These are phyloP conservation scores for Chloroceryle aenea DNA, from an alignment of 2,113 vertebrate species.

Conservation along the genomic window DNA sequence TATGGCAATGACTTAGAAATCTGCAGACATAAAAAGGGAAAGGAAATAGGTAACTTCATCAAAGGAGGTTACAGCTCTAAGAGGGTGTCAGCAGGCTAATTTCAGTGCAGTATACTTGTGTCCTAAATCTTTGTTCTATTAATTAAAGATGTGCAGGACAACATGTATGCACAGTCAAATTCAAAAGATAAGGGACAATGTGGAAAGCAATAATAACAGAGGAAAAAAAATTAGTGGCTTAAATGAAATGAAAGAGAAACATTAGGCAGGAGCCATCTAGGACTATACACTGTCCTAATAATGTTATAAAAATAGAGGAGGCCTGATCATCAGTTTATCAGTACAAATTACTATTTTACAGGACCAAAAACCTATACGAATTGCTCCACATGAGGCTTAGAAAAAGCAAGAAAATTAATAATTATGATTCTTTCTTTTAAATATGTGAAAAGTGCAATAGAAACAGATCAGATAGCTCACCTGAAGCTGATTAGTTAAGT, in stretches of 20 bases:
- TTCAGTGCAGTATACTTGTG: background rate
- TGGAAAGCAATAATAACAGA: background rate
- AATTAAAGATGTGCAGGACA: background rate
- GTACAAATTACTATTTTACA: background rate
- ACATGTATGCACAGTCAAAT: background rate
- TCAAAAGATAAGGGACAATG: background rate
- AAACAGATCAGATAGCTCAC: background rate
- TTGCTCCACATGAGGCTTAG: background rate
- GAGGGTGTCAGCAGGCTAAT: background rate
- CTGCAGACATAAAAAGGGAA: background rate
- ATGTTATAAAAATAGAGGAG: too few relatives aligned
- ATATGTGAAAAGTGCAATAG: background rate
- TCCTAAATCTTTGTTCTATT: background rate
- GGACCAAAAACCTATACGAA: background rate
- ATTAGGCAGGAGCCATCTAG: background rate
- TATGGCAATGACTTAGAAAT: background rate
- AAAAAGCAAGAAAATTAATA: background rate
- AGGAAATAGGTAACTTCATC: background rate
- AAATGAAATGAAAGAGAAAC: background rate
- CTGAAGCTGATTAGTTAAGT: background rate
- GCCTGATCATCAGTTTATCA: background rate
- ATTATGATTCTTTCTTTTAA: background rate
- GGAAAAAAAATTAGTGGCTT: background rate
- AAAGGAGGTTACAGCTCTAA: background rate
- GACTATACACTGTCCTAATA: background rate